A percentile compares a stretch with the other conserved stretches of the same genome.
These are phyloP conservation scores for Paelopatides confundens DNA, from an alignment of 53 echinoderm and acorn worm species.

Conservation along the genomic window DNA sequence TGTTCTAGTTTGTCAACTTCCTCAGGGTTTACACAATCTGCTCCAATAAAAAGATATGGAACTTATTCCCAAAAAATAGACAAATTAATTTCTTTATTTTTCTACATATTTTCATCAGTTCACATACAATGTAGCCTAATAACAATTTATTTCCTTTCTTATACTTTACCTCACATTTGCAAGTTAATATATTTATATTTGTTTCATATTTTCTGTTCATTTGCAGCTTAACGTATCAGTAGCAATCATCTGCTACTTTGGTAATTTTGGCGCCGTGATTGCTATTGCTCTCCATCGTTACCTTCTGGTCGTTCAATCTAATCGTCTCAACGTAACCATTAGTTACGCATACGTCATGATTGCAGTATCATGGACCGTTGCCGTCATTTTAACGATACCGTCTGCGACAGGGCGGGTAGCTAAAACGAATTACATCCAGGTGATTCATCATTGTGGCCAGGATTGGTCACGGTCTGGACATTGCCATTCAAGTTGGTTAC, in stretches of 20 bases:
- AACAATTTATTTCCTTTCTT: too few species aligned
- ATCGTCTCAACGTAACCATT: constrained; percentile 13
- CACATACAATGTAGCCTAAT: too few species aligned
- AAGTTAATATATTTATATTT: too few species aligned
- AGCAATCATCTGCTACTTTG: background rate
- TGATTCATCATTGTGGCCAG: background rate
- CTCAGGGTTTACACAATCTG: too few species aligned
- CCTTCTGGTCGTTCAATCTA: constrained; percentile 34
- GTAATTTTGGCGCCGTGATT: background rate
- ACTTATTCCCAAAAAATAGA: too few species aligned
- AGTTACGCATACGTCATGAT: constrained; percentile 10
- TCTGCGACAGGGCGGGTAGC: background rate
- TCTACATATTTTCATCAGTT: too few species aligned
- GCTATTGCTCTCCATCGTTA: constrained; percentile 33
- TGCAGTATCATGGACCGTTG: background rate
- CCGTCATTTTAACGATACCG: background rate
- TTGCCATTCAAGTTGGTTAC: background rate
- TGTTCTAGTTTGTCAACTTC: too few species aligned
- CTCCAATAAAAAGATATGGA: too few species aligned
- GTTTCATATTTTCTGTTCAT: background rate
- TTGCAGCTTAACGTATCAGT: background rate
- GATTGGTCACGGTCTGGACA: background rate
- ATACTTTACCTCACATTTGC: too few species aligned
- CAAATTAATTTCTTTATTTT: too few species aligned
- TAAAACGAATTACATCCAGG: background rate